Base-by-base conservation (phyloP, 2,888 invertebrate genomes). In the Acheta domesticus region DNA sequence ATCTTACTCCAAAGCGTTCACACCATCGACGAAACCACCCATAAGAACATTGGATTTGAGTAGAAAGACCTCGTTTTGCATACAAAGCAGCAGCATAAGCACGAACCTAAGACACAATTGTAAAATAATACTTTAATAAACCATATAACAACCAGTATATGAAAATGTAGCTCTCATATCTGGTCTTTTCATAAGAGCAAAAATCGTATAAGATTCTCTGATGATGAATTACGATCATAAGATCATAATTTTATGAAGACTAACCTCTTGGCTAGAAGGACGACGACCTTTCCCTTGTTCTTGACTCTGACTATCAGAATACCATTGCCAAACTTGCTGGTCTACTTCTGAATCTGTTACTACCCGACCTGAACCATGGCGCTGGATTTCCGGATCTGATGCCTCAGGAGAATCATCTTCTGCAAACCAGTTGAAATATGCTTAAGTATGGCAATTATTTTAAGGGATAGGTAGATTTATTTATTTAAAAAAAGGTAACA, bases 11-110 rank as follows among this genome's bases (percentile, higher is more conserved):
- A 79, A 83, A 83, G 12, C 85, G 82, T 21, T 82, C 80, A 48
- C 83, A 81, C 84, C 85, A 86, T 48, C 85, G 81, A 49, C 84
- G 82, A 80, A 84, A 85, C 86, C 86, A 86, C 3, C 85, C 84
- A 76, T 85, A 83, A 1, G 85, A 85, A 80, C 85, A 85, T 77
- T 83, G 83, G 14, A 85, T 84, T 19, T 81, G 62, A n/a, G 62
- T 19, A 14, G 62, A 62, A 79, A 84, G 82, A 2, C 85, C 85
- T 77, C 82, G 84, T 11, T 81, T 82, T 21, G 83, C 81, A 79
- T 83, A 85, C 77, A 85, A 76, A 79, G 84, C 82, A 11, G 82
- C 75, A 11, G 84, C 86, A 80, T 84, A 85, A 11, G 82, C 80
- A 16, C 85, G 82, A 23, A 85, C 83, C 83, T 85, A 82, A 16